A percentile compares a stretch with the other conserved stretches of the same genome.
Evolutionary conservation across 2,888 invertebrate species (phyloP).

Genomic region (Caenorhabditis angaria): DNA sequence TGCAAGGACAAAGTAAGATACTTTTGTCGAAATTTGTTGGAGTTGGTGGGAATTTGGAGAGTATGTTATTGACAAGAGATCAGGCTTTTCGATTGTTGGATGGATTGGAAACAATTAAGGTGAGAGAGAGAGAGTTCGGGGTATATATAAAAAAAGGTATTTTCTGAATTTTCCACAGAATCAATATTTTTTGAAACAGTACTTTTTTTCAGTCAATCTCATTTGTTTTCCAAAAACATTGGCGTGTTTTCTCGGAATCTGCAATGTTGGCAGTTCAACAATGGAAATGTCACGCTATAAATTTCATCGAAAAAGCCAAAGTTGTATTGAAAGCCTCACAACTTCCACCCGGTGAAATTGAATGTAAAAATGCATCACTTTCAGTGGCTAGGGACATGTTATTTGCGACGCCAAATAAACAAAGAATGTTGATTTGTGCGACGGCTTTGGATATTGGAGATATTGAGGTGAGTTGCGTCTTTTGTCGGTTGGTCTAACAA

Average conservation of each 20-base stretch:
- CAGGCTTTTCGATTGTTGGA: background rate
- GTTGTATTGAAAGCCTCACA: background rate
- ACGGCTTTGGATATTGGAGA: no score
- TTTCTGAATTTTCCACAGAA: no score
- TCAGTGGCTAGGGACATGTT: background rate
- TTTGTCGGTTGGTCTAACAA: no score
- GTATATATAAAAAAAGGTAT: no score
- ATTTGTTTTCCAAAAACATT: slow-evolving; percentile 6
- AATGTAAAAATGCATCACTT: background rate
- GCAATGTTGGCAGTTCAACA: slow-evolving; percentile 39
- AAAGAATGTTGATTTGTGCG: no score
- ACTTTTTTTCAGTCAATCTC: slow-evolving; percentile 5
- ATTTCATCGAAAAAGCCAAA: slow-evolving; percentile 73
- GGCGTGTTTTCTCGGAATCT: slow-evolving; percentile 24
- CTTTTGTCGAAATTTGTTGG: background rate
- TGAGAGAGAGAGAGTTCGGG: no score
- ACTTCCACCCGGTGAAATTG: slow-evolving; percentile 60
- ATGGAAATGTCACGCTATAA: slow-evolving; percentile 41
- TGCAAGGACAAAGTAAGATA: slow-evolving; percentile 78
- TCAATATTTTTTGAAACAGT: no score
- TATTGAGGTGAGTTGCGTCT: no score
- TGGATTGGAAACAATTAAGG: no score
- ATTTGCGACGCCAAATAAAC: background rate
- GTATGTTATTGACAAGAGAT: no score
- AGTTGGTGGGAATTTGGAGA: background rate